Conservation (phyloP, 2,797 vertebrate genomes). For the Poecile montanus region DNA sequence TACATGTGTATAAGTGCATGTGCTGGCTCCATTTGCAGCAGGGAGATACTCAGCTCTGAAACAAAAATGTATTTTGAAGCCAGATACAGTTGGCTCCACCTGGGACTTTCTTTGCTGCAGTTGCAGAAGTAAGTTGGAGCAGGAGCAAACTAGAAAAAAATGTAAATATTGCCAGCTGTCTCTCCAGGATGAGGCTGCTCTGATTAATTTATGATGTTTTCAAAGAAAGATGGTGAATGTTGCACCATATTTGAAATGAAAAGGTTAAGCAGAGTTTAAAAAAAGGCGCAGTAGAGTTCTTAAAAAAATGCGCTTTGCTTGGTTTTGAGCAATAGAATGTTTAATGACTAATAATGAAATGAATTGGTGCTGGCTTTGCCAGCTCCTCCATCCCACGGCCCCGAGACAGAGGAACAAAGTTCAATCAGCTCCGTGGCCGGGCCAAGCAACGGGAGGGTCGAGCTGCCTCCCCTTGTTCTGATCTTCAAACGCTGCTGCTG, state of each 20-base stretch:
- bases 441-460: background rate
- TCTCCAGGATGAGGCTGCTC: background rate
- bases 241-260: slow-evolving; percentile 43
- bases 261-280: slow-evolving; percentile 56
- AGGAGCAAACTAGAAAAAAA: slow-evolving; percentile 16
- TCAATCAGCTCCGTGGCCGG: background rate
- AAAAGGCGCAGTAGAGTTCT: background rate
- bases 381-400: slow-evolving; percentile 6
- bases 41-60: slow-evolving; percentile 14
- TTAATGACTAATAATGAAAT: slow-evolving; percentile 46
- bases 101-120: slow-evolving; percentile 36
- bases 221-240: slow-evolving; percentile 27
- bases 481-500: slow-evolving; percentile 11
- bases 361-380: background rate
- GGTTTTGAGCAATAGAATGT: slow-evolving; percentile 31
- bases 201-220: slow-evolving; percentile 66
- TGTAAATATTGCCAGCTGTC: slow-evolving; percentile 52
- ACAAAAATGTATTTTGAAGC: slow-evolving; percentile 27
- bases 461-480: background rate
- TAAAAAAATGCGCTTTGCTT: background rate
- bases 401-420: slow-evolving; percentile 11
- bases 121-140: slow-evolving; percentile 27
- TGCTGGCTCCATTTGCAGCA: slow-evolving; percentile 24
- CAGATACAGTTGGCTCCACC: slow-evolving; percentile 23
- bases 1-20: background rate